Conservation (phyloP, 1,140 invertebrate genomes). For the Eufriesea mexicana region DNA sequence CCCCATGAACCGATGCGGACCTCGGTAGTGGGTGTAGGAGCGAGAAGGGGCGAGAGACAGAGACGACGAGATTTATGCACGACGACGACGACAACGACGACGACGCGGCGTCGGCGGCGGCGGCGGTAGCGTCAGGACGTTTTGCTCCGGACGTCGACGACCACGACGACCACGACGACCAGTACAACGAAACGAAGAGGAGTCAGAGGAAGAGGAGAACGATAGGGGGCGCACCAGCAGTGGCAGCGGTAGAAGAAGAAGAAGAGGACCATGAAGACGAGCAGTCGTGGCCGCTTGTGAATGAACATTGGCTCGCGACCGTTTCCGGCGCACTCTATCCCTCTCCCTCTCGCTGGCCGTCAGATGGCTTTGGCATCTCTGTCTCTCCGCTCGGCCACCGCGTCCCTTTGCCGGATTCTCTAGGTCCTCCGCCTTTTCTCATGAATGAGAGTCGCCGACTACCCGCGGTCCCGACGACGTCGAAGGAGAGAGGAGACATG, state of each 20-base stretch:
- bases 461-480: constrained; percentile 34
- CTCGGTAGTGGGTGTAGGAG: constrained; percentile 70
- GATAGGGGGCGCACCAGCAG: constrained; percentile 44
- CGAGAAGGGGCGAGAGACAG: constrained; percentile 26
- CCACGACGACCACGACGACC: constrained; percentile 23
- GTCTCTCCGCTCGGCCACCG: constrained; percentile 31
- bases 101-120: constrained; percentile 33
- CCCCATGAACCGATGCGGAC: constrained; percentile 12
- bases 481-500: background rate
- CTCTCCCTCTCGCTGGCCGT: constrained; percentile 13
- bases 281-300: constrained; percentile 76
- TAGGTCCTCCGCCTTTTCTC: constrained; percentile 62
- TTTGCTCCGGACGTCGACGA: constrained; percentile 51
- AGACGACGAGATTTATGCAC: constrained; percentile 75
- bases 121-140: constrained; percentile 44
- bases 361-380: constrained; percentile 30
- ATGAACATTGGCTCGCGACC: constrained; percentile 81
- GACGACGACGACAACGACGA: constrained; percentile 45
- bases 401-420: constrained; percentile 34
- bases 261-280: constrained; percentile 65
- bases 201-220: constrained; percentile 48
- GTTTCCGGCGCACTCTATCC: constrained; percentile 77
- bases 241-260: constrained; percentile 42
- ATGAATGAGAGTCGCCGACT: constrained; percentile 63
- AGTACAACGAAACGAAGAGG: constrained; percentile 26